Conservation (phyloP, 2,888 invertebrate species). For the Poecilobothrus nobilitatus region DNA sequence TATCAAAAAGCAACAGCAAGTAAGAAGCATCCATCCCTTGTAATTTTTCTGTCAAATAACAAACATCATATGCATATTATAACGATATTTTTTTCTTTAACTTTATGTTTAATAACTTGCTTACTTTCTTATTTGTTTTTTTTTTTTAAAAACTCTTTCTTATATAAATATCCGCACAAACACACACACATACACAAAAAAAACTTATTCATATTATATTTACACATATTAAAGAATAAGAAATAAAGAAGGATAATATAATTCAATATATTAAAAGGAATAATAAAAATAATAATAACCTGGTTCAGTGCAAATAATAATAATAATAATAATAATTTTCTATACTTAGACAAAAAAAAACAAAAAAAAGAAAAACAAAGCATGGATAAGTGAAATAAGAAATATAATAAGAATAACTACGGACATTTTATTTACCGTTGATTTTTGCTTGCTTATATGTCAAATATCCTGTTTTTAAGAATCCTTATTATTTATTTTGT, state of each 20-base stretch:
- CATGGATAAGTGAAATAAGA: too few species aligned
- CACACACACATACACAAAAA: background rate
- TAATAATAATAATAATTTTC: background rate
- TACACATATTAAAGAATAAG: background rate
- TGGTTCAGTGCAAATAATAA: background rate
- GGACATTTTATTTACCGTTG: background rate
- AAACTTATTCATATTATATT: too few species aligned
- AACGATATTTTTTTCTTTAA: background rate
- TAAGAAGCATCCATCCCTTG: background rate
- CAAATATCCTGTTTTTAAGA: background rate
- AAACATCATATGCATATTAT: conserved; percentile 2
- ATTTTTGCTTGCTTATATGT: background rate
- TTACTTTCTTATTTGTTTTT: too few species aligned
- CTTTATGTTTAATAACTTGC: too few species aligned
- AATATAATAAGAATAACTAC: too few species aligned
- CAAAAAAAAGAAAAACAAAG: too few species aligned
- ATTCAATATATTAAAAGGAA: background rate
- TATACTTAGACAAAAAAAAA: too few species aligned
- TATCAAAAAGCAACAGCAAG: background rate
- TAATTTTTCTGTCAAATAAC: background rate
- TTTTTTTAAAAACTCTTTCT: too few species aligned
- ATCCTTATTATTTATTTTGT: too few species aligned
- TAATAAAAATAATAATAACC: background rate
- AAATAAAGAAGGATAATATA: background rate
- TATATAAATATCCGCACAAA: too few species aligned